Percentiles rank a stretch among this genome's conserved stretches.
Evolutionary conservation across 2,797 vertebrate species (phyloP).

Genomic region (Gymnocypris eckloni): DNA sequence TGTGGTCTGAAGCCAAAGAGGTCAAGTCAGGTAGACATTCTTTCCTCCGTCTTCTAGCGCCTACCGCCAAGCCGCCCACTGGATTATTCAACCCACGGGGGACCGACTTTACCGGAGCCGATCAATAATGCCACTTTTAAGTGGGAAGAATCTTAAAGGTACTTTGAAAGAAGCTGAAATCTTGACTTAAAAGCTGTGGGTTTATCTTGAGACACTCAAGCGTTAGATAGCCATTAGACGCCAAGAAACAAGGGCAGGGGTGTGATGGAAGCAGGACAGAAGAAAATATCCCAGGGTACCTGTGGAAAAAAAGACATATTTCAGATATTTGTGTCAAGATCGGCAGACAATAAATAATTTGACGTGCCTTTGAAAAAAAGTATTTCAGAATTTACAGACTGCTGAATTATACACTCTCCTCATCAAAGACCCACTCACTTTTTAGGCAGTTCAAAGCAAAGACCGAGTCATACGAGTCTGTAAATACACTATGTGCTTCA

Average conservation of each 20-base stretch:
- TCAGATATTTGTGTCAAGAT: slow-evolving; percentile 57
- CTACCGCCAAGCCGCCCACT: slow-evolving; percentile 37
- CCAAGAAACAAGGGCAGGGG: not conserved
- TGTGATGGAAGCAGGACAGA: not conserved
- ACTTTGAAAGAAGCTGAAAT: slow-evolving; percentile 45
- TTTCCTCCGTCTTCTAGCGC: slow-evolving; percentile 38
- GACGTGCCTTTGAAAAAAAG: slow-evolving; percentile 60
- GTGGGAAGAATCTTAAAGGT: slow-evolving; percentile 45
- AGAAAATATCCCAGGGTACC: slow-evolving; percentile 27
- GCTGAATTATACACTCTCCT: slow-evolving; percentile 67
- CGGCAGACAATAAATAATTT: slow-evolving; percentile 44
- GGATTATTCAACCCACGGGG: slow-evolving; percentile 54
- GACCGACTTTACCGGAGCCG: slow-evolving; percentile 47
- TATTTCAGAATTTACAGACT: slow-evolving; percentile 54
- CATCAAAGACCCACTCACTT: slow-evolving; percentile 51
- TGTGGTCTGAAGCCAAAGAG: slow-evolving; percentile 42
- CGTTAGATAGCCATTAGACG: slow-evolving; percentile 38
- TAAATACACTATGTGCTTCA: slow-evolving; percentile 33
- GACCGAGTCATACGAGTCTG: slow-evolving; percentile 55
- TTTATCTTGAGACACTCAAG: slow-evolving; percentile 50
- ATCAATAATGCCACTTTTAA: slow-evolving; percentile 63
- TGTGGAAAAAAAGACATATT: slow-evolving; percentile 42
- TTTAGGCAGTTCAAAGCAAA: slow-evolving; percentile 59
- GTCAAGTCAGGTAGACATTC: slow-evolving; percentile 48
- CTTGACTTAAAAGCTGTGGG: slow-evolving; percentile 42